phyloP scores from a whole-genome alignment of 2,113 vertebrate genomes.

The Pyrgilauda ruficollis region DNA sequence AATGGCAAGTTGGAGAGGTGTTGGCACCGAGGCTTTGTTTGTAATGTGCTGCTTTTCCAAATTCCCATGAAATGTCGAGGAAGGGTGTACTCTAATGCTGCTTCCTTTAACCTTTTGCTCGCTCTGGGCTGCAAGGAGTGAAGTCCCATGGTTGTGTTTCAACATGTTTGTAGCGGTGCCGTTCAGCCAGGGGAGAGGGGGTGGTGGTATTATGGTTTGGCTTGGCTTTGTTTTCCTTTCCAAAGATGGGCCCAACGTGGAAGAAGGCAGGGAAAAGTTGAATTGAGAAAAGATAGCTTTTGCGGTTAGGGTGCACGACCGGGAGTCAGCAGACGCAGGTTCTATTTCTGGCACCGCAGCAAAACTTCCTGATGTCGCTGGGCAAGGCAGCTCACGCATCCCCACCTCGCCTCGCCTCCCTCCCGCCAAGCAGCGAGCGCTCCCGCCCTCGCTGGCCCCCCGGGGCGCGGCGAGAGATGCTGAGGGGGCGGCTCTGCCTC shows the following conservation, averaged over 20 bases:
- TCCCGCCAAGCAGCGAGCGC: not conserved
- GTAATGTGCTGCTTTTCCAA: not conserved
- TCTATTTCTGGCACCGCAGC: conserved; percentile 42
- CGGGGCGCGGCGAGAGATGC: not conserved
- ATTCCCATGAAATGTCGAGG: not conserved
- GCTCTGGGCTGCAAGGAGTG: not conserved
- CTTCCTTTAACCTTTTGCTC: not conserved
- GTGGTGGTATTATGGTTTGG: not conserved
- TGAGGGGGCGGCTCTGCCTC: not conserved
- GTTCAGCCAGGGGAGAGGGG: not conserved
- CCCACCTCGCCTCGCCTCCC: not conserved
- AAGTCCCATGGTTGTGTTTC: not conserved
- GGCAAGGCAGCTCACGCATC: not conserved
- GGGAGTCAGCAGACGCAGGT: conserved; percentile 17
- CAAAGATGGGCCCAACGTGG: not conserved
- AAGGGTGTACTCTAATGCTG: not conserved
- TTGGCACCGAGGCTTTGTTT: not conserved
- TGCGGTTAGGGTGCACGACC: not conserved
- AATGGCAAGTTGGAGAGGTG: not conserved
- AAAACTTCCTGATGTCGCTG: conserved; percentile 5
- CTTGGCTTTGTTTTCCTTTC: not conserved
- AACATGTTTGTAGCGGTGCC: not conserved
- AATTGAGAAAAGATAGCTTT: not conserved
- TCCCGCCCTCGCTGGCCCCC: not conserved
- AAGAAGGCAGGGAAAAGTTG: not conserved